Evolutionary conservation across 2,113 vertebrate species (phyloP).

Genomic region (Oreochromis aureus): DNA sequence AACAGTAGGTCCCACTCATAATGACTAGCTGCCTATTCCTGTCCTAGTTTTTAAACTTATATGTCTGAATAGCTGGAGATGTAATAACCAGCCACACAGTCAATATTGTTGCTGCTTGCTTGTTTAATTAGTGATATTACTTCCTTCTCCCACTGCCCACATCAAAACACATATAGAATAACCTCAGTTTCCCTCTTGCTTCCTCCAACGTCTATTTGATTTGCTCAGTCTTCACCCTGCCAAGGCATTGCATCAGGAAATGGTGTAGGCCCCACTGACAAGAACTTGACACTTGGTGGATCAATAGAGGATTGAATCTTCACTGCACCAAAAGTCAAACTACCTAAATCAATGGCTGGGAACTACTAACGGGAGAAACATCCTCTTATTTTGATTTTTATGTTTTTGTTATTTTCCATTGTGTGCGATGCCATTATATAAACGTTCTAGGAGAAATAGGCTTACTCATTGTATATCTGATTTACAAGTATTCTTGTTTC

Average conservation of each 20-base stretch:
- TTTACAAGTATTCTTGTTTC: background rate
- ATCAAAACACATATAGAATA: background rate
- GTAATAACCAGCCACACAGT: background rate
- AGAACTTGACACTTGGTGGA: slow-evolving; percentile 40
- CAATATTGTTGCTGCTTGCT: background rate
- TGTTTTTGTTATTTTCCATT: background rate
- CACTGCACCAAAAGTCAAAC: slow-evolving; percentile 40
- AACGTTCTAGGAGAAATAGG: background rate
- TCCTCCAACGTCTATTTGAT: background rate
- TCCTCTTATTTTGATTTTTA: background rate
- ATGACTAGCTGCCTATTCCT: background rate
- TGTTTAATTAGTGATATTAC: background rate
- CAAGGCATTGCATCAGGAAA: slow-evolving; percentile 37
- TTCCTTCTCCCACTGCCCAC: background rate
- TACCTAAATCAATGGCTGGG: slow-evolving; percentile 45
- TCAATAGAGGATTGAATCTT: slow-evolving; percentile 62
- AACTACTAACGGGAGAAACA: slow-evolving; percentile 24
- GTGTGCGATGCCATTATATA: background rate
- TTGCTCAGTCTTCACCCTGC: background rate
- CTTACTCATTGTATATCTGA: background rate
- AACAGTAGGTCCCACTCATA: background rate
- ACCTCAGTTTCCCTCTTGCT: background rate
- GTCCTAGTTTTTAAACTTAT: background rate
- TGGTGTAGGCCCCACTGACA: slow-evolving; percentile 37
- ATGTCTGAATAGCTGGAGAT: background rate